Evolutionary conservation across 2,113 vertebrate genomes (phyloP).

Genomic region (Nibea coibor): DNA sequence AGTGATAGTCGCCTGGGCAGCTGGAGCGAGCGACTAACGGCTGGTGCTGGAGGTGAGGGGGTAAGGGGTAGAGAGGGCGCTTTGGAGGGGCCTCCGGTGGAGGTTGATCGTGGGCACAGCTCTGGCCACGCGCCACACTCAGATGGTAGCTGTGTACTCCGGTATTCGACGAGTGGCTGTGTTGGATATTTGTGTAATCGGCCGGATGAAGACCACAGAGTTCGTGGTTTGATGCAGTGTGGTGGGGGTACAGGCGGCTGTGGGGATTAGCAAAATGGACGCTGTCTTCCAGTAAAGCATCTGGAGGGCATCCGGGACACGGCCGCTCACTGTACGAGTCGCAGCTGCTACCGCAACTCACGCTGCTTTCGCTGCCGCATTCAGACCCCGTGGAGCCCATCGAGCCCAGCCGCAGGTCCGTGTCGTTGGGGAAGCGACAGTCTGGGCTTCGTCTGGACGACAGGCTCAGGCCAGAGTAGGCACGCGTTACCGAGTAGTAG

Average conservation of each 20-base stretch:
- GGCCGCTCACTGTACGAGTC: conserved; percentile 91
- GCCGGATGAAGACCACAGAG: conserved; percentile 85
- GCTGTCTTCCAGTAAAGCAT: conserved; percentile 88
- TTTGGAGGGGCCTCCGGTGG: conserved; percentile 88
- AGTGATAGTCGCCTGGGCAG: conserved; percentile 90
- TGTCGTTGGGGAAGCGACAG: conserved; percentile 88
- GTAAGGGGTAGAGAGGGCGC: conserved; percentile 87
- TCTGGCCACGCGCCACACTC: conserved; percentile 84
- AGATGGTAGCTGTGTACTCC: conserved; percentile 87
- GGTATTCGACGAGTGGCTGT: conserved; percentile 82
- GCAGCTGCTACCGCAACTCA: conserved; percentile 91
- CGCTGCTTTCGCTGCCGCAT: conserved; percentile 94
- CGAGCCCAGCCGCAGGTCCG: conserved; percentile 89
- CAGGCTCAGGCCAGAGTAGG: conserved; percentile 89
- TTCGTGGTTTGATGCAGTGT: conserved; percentile 79
- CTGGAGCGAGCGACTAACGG: conserved; percentile 86
- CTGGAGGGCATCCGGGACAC: conserved; percentile 88
- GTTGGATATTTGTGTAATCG: conserved; percentile 84
- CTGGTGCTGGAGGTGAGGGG: conserved; percentile 90
- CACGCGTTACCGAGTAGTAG: conserved; percentile 92
- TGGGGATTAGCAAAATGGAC: conserved; percentile 85
- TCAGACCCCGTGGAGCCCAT: conserved; percentile 92
- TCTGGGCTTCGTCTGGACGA: conserved; percentile 90
- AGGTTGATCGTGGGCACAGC: conserved; percentile 88
- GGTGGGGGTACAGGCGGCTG: conserved; percentile 83